Percentiles rank a stretch among this genome's conserved stretches.
phyloP scores from a whole-genome alignment of 2,888 invertebrate species.

The Diarsia dahlii region DNA sequence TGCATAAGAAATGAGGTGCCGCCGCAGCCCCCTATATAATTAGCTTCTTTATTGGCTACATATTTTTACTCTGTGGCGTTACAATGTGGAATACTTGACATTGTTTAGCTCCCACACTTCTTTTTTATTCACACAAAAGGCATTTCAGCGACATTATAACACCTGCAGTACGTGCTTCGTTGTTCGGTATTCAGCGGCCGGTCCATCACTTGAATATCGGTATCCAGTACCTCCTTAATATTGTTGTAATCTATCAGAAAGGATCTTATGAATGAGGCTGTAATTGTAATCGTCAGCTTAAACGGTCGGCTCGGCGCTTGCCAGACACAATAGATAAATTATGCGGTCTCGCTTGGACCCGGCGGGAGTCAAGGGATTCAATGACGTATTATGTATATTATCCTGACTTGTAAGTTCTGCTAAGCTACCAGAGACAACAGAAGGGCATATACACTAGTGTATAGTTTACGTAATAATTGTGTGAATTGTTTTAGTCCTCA shows the following conservation, averaged over 20 bases:
- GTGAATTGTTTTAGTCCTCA: slow-evolving; percentile 36
- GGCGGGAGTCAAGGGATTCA: slow-evolving; percentile 66
- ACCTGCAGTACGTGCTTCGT: not conserved
- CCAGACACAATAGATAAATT: slow-evolving; percentile 68
- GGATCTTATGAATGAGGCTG: slow-evolving; percentile 57
- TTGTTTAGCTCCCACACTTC: slow-evolving; percentile 28
- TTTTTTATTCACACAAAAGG: slow-evolving; percentile 28
- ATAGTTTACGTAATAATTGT: slow-evolving; percentile 22
- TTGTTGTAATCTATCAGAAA: slow-evolving; percentile 48
- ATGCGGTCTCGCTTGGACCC: slow-evolving; percentile 64
- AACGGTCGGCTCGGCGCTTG: slow-evolving; percentile 54
- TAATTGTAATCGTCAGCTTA: slow-evolving; percentile 65
- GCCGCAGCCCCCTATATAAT: slow-evolving; percentile 83
- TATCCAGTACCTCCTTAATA: slow-evolving; percentile 38
- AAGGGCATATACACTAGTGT: slow-evolving; percentile 32
- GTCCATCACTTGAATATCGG: slow-evolving; percentile 31
- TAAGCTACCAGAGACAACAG: slow-evolving; percentile 54
- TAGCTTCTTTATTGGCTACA: slow-evolving; percentile 78
- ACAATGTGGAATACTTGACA: slow-evolving; percentile 57
- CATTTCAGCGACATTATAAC: not conserved
- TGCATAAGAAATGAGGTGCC: slow-evolving; percentile 87
- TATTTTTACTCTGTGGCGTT: slow-evolving; percentile 65
- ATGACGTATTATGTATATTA: slow-evolving; percentile 67
- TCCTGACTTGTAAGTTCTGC: slow-evolving; percentile 56
- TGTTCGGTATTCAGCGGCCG: slow-evolving; percentile 11